phyloP scores from a whole-genome alignment of 2,797 vertebrate genomes.

The Micromesistius poutassou region DNA sequence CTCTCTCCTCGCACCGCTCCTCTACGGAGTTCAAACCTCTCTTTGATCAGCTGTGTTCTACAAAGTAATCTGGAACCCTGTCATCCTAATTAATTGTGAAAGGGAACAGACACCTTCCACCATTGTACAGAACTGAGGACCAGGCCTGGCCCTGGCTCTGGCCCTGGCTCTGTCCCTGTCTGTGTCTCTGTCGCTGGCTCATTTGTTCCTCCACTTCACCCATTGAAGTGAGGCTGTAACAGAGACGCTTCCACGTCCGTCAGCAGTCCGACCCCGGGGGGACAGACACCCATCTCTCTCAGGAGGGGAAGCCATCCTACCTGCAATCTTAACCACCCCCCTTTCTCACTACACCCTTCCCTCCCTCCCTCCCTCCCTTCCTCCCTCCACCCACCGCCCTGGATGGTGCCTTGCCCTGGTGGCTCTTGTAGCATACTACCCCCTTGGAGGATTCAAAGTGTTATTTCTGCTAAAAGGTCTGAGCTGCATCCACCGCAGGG shows the following conservation, averaged over 20 bases:
- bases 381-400: neutral
- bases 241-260: conserved; percentile 46
- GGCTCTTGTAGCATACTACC: neutral
- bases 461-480: neutral
- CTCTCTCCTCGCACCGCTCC: conserved; percentile 17
- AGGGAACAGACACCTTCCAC: conserved; percentile 46
- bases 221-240: conserved; percentile 44
- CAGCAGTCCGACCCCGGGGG: conserved; percentile 35
- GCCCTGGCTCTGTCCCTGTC: neutral
- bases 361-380: neutral
- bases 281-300: conserved; percentile 48
- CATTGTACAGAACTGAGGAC: conserved; percentile 37
- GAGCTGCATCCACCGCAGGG: neutral
- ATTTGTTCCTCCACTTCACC: conserved; percentile 58
- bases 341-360: neutral
- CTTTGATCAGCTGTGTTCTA: conserved; percentile 42
- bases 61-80: conserved; percentile 35
- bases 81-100: conserved; percentile 48
- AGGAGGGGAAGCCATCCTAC: conserved; percentile 49
- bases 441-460: neutral
- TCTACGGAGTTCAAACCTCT: conserved; percentile 20
- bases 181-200: neutral
- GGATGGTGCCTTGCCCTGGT: too few relatives aligned
- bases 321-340: conserved; percentile 7
- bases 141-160: neutral